phyloP scores from a whole-genome alignment of 2,888 invertebrate genomes.

The Gastracanthus pulcherrimus region DNA sequence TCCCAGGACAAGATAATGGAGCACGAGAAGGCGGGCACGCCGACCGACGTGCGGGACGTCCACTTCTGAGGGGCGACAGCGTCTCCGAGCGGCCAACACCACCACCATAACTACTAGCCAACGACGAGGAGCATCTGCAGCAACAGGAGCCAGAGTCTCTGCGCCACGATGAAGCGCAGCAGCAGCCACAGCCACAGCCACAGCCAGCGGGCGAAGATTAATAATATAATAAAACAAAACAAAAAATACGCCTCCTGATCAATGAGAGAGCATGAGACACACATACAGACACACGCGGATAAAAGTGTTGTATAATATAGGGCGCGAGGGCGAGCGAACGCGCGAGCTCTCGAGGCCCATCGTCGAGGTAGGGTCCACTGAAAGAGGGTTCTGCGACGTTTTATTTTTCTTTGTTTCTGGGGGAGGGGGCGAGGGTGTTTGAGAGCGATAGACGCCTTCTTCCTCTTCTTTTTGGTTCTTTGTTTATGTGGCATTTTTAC shows the following conservation, averaged over 20 bases:
- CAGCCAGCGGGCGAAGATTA: neutral
- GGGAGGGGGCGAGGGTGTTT: neutral
- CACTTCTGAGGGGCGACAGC: conserved; percentile 81
- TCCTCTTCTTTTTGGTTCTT: neutral
- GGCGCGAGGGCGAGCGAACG: neutral
- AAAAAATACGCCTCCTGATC: conserved; percentile 34
- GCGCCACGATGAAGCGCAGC: neutral
- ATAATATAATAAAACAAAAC: neutral
- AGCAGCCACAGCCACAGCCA: neutral
- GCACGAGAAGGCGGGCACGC: conserved; percentile 86
- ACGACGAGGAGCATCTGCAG: neutral
- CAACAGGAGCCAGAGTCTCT: neutral
- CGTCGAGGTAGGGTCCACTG: neutral
- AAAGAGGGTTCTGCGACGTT: neutral
- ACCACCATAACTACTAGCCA: neutral
- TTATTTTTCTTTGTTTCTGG: conserved; percentile 3
- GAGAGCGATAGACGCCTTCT: conserved; percentile 18
- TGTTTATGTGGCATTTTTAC: conserved; percentile 34
- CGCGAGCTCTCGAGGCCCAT: neutral
- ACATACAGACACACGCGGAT: neutral
- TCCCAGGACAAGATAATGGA: conserved; percentile 79
- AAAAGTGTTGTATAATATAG: too few relatives aligned
- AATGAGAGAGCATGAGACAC: neutral
- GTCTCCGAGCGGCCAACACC: neutral
- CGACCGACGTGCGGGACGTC: conserved; percentile 91